Evolutionary conservation across 2,888 invertebrate genomes (phyloP).

Genomic region (Caenorhabditis parvicauda): DNA sequence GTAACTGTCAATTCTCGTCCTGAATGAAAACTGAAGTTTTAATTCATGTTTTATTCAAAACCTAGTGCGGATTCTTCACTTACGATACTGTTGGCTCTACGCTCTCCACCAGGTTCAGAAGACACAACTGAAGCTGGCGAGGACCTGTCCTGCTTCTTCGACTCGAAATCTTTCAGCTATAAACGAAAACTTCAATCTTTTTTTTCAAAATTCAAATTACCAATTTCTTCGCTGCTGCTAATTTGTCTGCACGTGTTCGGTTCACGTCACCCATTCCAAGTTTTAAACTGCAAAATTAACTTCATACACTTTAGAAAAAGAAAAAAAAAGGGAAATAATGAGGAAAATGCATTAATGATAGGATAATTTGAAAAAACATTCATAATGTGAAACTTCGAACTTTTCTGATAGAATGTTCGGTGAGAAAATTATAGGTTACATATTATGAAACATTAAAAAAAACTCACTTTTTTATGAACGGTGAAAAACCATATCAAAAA

Average conservation of each 20-base stretch:
- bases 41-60: constrained; percentile 2
- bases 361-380: too few relatives aligned
- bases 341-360: too few relatives aligned
- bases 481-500: too few relatives aligned
- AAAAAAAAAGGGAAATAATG: too few relatives aligned
- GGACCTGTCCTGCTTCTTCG: constrained; percentile 13
- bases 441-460: too few relatives aligned
- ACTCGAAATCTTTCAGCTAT: constrained; percentile 42
- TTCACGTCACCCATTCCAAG: too few relatives aligned
- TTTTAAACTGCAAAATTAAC: too few relatives aligned
- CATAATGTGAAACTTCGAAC: too few relatives aligned
- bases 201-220: constrained; percentile 7
- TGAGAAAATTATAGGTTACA: too few relatives aligned
- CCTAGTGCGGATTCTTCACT: constrained; percentile 16
- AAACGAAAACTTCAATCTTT: constrained; percentile 5
- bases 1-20: background rate
- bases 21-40: background rate
- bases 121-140: constrained; percentile 23
- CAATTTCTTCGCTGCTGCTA: constrained; percentile 42
- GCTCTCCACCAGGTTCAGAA: constrained; percentile 14
- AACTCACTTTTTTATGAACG: too few relatives aligned
- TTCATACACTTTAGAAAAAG: too few relatives aligned
- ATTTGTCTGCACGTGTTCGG: constrained; percentile 45
- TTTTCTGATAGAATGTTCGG: too few relatives aligned
- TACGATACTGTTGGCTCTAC: constrained; percentile 7